A percentile compares a stretch with the other conserved stretches of the same genome.
Evolutionary conservation across 1,140 invertebrate genomes (phyloP).

Genomic region (Megalopta genalis): DNA sequence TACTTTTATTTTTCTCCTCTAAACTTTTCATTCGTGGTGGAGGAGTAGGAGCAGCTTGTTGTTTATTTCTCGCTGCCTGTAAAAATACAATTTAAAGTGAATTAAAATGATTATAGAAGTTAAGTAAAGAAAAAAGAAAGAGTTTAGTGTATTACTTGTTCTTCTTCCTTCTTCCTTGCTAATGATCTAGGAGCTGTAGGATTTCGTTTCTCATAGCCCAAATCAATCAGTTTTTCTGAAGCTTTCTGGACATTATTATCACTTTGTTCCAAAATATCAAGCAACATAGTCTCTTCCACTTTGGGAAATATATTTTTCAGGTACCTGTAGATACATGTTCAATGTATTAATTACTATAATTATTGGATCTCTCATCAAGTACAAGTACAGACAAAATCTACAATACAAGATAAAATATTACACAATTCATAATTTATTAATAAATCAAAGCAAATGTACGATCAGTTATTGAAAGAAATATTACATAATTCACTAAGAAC

Average conservation of each 20-base stretch:
- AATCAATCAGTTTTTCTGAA: slow-evolving; percentile 87
- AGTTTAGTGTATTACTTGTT: slow-evolving; percentile 68
- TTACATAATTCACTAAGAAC: slow-evolving; percentile 32
- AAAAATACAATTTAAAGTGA: slow-evolving; percentile 36
- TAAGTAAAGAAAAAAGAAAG: background rate
- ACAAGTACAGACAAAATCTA: slow-evolving; percentile 51
- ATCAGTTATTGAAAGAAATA: slow-evolving; percentile 19
- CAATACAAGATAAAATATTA: slow-evolving; percentile 34
- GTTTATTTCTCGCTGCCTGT: slow-evolving; percentile 76
- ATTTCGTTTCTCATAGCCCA: slow-evolving; percentile 91
- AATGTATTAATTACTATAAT: slow-evolving; percentile 19
- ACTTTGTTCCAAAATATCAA: slow-evolving; percentile 90
- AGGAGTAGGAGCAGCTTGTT: slow-evolving; percentile 78
- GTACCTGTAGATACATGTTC: slow-evolving; percentile 83
- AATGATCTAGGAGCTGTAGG: slow-evolving; percentile 77
- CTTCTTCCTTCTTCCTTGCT: slow-evolving; percentile 80
- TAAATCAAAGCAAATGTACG: slow-evolving; percentile 27
- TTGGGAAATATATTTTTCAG: slow-evolving; percentile 95
- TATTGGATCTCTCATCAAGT: background rate
- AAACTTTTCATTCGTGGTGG: slow-evolving; percentile 84
- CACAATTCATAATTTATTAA: slow-evolving; percentile 6
- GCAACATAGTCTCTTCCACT: slow-evolving; percentile 92
- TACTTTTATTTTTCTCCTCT: slow-evolving; percentile 88
- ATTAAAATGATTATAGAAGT: background rate
- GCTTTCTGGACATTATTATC: slow-evolving; percentile 94